Percentiles rank a stretch among this genome's conserved stretches.
phyloP scores from a whole-genome alignment of 1,140 invertebrate genomes.

The Melipona quadrifasciata region DNA sequence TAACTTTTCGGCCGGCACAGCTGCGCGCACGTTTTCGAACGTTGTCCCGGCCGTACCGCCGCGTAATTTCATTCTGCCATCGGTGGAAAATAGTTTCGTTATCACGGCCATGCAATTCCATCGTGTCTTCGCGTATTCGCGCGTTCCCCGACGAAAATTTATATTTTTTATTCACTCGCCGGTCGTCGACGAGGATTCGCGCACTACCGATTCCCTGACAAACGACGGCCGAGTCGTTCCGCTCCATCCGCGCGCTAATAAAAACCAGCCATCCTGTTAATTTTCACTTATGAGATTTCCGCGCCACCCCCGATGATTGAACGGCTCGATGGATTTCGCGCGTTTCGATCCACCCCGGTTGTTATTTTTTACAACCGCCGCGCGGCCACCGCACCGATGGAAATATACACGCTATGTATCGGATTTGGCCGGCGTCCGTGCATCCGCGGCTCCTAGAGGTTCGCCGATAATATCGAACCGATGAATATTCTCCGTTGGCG shows the following conservation, averaged over 20 bases:
- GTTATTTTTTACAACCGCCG: neutral
- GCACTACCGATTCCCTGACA: neutral
- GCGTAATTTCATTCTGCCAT: constrained; percentile 29
- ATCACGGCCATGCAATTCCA: neutral
- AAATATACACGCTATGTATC: neutral
- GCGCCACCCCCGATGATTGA: neutral
- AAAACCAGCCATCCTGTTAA: constrained; percentile 23
- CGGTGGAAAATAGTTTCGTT: constrained; percentile 35
- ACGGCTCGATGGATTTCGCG: neutral
- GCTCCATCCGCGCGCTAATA: constrained; percentile 20
- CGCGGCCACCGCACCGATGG: neutral
- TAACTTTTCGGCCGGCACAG: constrained; percentile 4
- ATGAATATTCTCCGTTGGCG: neutral
- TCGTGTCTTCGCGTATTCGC: constrained; percentile 20
- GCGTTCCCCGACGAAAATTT: constrained; percentile 3
- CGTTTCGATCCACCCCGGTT: neutral
- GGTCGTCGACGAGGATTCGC: neutral
- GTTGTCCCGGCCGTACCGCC: neutral
- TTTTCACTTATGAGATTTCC: constrained; percentile 25
- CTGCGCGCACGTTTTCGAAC: constrained; percentile 5
- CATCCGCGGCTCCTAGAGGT: neutral
- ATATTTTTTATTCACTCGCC: constrained; percentile 16
- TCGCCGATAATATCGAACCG: neutral
- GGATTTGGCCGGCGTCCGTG: neutral
- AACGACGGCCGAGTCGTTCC: constrained; percentile 30